phyloP scores from a whole-genome alignment of 1,140 invertebrate genomes.

The Solenopsis invicta region DNA sequence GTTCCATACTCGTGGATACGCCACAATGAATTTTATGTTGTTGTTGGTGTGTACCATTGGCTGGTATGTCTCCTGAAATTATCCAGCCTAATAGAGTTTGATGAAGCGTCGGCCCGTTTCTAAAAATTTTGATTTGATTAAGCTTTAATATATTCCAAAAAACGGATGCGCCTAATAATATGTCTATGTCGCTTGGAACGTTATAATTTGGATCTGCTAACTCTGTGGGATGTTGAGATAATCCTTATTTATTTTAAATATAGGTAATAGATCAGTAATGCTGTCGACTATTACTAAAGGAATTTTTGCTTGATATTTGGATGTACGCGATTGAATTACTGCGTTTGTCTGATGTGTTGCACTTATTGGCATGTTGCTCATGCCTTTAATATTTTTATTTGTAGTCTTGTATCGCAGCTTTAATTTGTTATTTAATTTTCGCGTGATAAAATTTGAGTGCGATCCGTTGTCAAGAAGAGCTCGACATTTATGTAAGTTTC shows the following conservation, averaged over 20 bases:
- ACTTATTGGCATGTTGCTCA: background rate
- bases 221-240: background rate
- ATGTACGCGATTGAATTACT: background rate
- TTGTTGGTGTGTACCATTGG: background rate
- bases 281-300: background rate
- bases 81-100: background rate
- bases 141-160: background rate
- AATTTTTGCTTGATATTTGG: background rate
- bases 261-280: background rate
- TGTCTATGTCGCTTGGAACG: background rate
- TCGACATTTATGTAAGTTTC: background rate
- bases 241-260: background rate
- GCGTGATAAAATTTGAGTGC: background rate
- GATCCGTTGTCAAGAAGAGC: background rate
- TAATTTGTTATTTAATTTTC: background rate
- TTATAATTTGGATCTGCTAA: background rate
- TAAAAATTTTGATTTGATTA: background rate
- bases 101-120: background rate
- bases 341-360: background rate
- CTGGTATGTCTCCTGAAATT: background rate
- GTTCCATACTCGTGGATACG: background rate
- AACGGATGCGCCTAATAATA: background rate
- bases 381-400: background rate
- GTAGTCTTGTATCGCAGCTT: background rate
- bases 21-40: background rate